Base-by-base conservation (phyloP, 2,797 vertebrate genomes). In the Oryzias sinensis region DNA sequence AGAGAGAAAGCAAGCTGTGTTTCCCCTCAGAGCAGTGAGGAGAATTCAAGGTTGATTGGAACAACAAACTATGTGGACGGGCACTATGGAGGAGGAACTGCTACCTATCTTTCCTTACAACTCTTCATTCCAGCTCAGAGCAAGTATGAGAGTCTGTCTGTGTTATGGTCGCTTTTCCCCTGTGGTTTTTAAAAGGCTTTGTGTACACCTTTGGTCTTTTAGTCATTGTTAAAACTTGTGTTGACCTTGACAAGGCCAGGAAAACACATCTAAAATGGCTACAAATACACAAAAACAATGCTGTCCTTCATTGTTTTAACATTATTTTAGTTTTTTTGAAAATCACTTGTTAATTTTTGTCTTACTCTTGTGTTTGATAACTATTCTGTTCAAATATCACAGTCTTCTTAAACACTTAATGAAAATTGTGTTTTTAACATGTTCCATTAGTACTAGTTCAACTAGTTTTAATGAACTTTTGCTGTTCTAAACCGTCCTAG, bases 11-110 rank as follows among this genome's bases (percentile, higher is more conserved):
- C 73, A 80, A 81, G 64, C 80, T 78, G 77, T 58, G 65, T 44
- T 8, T 18, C 14, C 43, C 80, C 73, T 79, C 68, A 60, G 74
- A 77, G 59, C 72, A 67, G 69, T 11, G 77, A 82, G 88, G 87
- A 88, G 85, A 89, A 90, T 88, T 90, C 88, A 92, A 91, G 90
- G 90, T 90, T 90, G 89, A 91, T 84, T 87, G 83, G 62, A 88
- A 88, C 76, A 86, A 84, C 87, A 87, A 82, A 90, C 82, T 82
- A 79, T 80, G 65, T 71, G 54, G 66, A 77, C 63, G 73, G 77
- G 80, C 74, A 74, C 67, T 82, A 83, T 79, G 76, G 72, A 80
- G 72, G 70, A 79, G 59, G 62, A 75, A 74, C 74, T 65, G 20
- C 72, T 53, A 43, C 54, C 62, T 59, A 43, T 60, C 56, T 48